Conservation (phyloP, 2,888 invertebrate species). For the Aproaerema taeniolella region DNA sequence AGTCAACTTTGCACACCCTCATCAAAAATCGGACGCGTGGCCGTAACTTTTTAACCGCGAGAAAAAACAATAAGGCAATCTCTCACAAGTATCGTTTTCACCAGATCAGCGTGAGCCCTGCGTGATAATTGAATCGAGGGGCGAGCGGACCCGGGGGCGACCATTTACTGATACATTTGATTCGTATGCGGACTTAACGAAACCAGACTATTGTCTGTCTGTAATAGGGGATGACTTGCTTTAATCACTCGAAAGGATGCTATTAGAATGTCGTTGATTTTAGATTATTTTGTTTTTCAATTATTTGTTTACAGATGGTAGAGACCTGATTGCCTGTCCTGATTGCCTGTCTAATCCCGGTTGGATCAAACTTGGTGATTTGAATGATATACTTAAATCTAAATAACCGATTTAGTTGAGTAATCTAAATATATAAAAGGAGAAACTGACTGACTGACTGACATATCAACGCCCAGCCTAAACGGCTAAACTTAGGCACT, state of each 20-base stretch:
- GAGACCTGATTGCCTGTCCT: too few relatives aligned
- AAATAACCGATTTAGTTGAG: too few relatives aligned
- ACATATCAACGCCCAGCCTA: too few relatives aligned
- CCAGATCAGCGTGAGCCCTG: conserved; percentile 59
- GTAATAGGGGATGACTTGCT: conserved; percentile 16
- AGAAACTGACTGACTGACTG: too few relatives aligned
- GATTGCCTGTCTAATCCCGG: too few relatives aligned
- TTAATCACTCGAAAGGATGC: conserved; percentile 12
- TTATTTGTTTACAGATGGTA: too few relatives aligned
- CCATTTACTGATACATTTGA: conserved; percentile 65
- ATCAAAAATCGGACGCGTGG: conserved; percentile 51
- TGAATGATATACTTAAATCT: too few relatives aligned
- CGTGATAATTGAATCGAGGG: conserved; percentile 72
- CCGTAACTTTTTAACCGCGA: conserved; percentile 67
- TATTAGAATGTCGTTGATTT: conserved; percentile 15
- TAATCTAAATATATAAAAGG: too few relatives aligned
- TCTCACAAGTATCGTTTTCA: conserved; percentile 78
- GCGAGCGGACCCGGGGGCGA: conserved; percentile 36
- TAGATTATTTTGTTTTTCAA: too few relatives aligned
- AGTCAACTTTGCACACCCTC: conserved; percentile 1
- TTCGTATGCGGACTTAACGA: conserved; percentile 48
- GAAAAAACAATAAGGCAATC: conserved; percentile 77
- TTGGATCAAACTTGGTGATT: too few relatives aligned
- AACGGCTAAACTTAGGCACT: too few relatives aligned
- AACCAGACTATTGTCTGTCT: conserved; percentile 34